Evolutionary conservation across 2,797 vertebrate species (phyloP).

Genomic region (Sandelia bainsii): DNA sequence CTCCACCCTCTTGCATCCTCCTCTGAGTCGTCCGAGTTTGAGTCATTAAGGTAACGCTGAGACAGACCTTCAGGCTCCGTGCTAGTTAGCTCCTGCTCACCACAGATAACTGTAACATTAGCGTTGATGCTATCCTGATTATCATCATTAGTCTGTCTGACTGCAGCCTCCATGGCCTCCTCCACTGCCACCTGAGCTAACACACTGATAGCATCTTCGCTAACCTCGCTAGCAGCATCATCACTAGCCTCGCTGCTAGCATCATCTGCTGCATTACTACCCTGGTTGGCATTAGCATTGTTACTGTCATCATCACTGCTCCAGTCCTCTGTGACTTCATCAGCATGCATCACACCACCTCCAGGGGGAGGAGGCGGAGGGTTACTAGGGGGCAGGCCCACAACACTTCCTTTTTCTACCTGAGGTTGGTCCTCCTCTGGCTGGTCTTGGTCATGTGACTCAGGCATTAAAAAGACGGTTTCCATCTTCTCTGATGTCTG

Average conservation of each 20-base stretch:
- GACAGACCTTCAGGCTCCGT: neutral
- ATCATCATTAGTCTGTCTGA: slow-evolving; percentile 66
- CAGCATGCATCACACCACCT: slow-evolving; percentile 16
- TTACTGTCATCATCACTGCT: slow-evolving; percentile 36
- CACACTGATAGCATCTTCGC: slow-evolving; percentile 73
- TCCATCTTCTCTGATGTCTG: slow-evolving; percentile 88
- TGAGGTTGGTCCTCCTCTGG: slow-evolving; percentile 54
- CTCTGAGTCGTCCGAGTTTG: slow-evolving; percentile 25
- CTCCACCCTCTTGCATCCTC: slow-evolving; percentile 44
- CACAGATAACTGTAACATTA: slow-evolving; percentile 9
- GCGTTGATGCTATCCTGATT: slow-evolving; percentile 27
- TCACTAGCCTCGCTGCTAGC: slow-evolving; percentile 39
- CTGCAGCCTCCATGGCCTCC: slow-evolving; percentile 81
- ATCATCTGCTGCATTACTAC: slow-evolving; percentile 46
- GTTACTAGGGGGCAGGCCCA: slow-evolving; percentile 48
- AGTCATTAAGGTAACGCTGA: slow-evolving; percentile 54
- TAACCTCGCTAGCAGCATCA: slow-evolving; percentile 48
- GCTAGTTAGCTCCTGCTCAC: slow-evolving; percentile 6
- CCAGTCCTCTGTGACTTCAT: slow-evolving; percentile 55
- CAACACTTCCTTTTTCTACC: slow-evolving; percentile 71
- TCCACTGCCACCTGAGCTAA: slow-evolving; percentile 76
- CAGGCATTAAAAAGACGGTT: slow-evolving; percentile 52
- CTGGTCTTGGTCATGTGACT: slow-evolving; percentile 60
- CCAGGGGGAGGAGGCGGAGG: slow-evolving; percentile 42
- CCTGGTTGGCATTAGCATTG: slow-evolving; percentile 56